Evolutionary conservation across 2,888 invertebrate genomes (phyloP).

Genomic region (Charanyca ferruginea): DNA sequence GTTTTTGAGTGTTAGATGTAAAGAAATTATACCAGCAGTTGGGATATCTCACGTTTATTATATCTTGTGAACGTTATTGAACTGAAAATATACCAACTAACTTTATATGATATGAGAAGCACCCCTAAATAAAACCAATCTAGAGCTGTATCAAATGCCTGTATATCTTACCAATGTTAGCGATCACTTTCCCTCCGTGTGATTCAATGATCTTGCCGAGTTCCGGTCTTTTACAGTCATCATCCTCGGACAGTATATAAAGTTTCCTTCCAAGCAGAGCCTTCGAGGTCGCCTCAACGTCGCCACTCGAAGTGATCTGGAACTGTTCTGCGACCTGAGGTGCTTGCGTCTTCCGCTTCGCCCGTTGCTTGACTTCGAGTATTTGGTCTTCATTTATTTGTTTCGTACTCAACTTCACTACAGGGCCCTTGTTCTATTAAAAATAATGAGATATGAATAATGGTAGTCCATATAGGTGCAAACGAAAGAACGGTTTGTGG

Average conservation of each 20-base stretch:
- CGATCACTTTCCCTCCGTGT: constrained; percentile 82
- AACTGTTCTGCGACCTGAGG: constrained; percentile 79
- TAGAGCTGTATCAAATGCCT: too few species aligned
- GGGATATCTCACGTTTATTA: too few species aligned
- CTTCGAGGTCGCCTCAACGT: constrained; percentile 74
- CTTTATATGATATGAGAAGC: too few species aligned
- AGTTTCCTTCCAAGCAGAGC: constrained; percentile 79
- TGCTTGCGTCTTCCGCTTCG: constrained; percentile 70
- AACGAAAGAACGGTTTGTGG: background rate
- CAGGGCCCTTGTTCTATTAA: constrained; percentile 74
- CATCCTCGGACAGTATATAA: constrained; percentile 81
- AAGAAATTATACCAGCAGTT: too few species aligned
- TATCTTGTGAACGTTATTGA: too few species aligned
- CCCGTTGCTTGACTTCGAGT: constrained; percentile 66
- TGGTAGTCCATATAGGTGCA: background rate
- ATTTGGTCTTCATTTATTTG: constrained; percentile 75
- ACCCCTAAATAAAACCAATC: too few species aligned
- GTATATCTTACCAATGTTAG: constrained; percentile 75
- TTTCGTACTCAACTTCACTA: constrained; percentile 79
- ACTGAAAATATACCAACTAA: too few species aligned
- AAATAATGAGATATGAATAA: background rate
- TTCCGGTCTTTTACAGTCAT: constrained; percentile 76
- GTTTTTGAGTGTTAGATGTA: too few species aligned
- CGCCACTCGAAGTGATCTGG: constrained; percentile 61
- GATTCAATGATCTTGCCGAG: constrained; percentile 77